Evolutionary conservation across 2,888 invertebrate species (phyloP).

Genomic region (Drosophila nigritarsus): DNA sequence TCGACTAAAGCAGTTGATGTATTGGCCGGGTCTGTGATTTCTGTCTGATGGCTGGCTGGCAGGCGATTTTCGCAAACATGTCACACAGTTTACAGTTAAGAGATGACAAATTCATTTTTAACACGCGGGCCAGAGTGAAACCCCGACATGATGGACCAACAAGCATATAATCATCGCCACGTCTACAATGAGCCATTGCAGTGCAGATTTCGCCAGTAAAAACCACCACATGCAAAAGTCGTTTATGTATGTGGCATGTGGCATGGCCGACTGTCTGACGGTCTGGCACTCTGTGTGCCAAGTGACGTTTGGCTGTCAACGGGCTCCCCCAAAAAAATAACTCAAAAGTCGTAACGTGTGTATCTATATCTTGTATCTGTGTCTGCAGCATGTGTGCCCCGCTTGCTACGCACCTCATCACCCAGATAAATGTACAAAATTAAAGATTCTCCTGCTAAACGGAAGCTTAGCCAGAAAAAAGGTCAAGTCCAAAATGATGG

Average conservation of each 20-base stretch:
- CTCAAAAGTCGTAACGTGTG: slow-evolving; percentile 53
- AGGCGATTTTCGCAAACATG: slow-evolving; percentile 77
- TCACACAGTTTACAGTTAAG: slow-evolving; percentile 78
- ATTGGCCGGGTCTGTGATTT: slow-evolving; percentile 72
- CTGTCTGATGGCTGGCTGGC: slow-evolving; percentile 29
- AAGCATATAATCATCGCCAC: slow-evolving; percentile 66
- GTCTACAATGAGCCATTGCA: slow-evolving; percentile 73
- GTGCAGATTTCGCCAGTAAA: slow-evolving; percentile 50
- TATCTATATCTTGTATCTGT: slow-evolving; percentile 48
- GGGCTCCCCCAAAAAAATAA: slow-evolving; percentile 39
- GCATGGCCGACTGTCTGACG: slow-evolving; percentile 21
- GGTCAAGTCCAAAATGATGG: slow-evolving; percentile 85
- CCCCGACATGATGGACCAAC: slow-evolving; percentile 55
- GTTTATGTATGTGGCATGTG: slow-evolving; percentile 40
- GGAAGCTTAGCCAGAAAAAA: slow-evolving; percentile 82
- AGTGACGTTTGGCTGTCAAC: slow-evolving; percentile 76
- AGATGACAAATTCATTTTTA: slow-evolving; percentile 83
- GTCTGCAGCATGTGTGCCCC: slow-evolving; percentile 59
- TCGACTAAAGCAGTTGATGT: slow-evolving; percentile 71
- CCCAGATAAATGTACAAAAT: slow-evolving; percentile 72
- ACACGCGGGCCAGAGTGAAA: slow-evolving; percentile 75
- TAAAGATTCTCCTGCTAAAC: slow-evolving; percentile 79
- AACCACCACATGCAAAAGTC: slow-evolving; percentile 43
- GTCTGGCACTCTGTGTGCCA: slow-evolving; percentile 35
- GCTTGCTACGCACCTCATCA: slow-evolving; percentile 53